These are phyloP conservation scores for Phaenicophaeus curvirostris DNA, from an alignment of 2,797 vertebrate genomes.

Conservation along the genomic window DNA sequence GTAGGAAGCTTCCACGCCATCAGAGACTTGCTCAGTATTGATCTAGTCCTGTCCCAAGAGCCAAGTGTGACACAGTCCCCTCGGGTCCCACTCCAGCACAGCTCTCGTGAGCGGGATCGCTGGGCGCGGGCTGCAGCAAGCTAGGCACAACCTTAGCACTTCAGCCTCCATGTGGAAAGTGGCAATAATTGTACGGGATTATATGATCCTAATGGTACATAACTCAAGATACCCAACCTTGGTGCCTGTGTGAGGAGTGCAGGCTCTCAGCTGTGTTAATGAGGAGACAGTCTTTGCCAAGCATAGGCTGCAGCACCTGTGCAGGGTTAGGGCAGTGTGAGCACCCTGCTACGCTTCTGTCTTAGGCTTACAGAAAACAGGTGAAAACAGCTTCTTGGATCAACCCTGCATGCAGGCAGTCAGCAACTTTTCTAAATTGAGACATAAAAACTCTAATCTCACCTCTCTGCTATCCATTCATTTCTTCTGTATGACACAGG, in stretches of 20 bases:
- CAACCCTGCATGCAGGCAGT: neutral
- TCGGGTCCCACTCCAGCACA: neutral
- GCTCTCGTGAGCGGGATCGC: neutral
- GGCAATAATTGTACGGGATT: neutral
- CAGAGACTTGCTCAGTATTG: neutral
- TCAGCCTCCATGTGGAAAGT: neutral
- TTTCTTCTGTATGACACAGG: neutral
- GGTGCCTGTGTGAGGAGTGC: neutral
- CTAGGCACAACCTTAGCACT: neutral
- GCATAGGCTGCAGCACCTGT: neutral
- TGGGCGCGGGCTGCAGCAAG: neutral
- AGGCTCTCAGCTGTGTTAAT: neutral
- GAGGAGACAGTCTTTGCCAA: neutral
- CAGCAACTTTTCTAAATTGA: neutral
- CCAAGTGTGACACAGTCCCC: neutral
- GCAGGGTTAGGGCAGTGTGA: neutral
- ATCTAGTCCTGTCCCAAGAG: neutral
- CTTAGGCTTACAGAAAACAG: neutral
- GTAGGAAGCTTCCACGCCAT: neutral
- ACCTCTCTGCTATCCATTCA: neutral
- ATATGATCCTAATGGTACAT: fast-evolving
- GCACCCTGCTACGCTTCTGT: neutral
- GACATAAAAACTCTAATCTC: neutral
- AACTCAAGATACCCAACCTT: neutral
- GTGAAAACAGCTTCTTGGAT: neutral